These are phyloP conservation scores for Pristionchus maxplancki DNA, from an alignment of 2,888 invertebrate species.

Conservation along the genomic window DNA sequence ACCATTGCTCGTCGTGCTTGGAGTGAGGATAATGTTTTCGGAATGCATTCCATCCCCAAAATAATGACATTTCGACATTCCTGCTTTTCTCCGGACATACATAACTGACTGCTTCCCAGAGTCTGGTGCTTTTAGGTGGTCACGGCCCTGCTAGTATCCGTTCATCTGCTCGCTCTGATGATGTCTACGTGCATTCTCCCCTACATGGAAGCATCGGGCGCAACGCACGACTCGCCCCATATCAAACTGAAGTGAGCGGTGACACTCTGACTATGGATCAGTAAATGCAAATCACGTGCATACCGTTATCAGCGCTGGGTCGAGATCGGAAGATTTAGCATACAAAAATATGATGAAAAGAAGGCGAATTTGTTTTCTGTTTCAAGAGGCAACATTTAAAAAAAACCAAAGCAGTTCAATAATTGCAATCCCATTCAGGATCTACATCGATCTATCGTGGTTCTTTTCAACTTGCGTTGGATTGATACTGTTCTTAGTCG, in stretches of 20 bases:
- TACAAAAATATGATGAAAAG: too few species aligned
- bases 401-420: too few species aligned
- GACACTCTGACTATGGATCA: neutral
- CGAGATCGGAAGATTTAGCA: neutral
- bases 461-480: conserved; percentile 92
- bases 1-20: conserved; percentile 87
- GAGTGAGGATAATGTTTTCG: too few species aligned
- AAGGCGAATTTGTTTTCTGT: too few species aligned
- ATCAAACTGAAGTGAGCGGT: conserved; percentile 67
- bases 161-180: conserved; percentile 95
- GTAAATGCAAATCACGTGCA: too few species aligned
- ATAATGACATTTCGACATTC: neutral
- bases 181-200: conserved; percentile 95
- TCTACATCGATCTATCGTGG: conserved; percentile 92
- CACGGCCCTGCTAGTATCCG: conserved; percentile 93
- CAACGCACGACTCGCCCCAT: conserved; percentile 84
- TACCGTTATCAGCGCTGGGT: too few species aligned
- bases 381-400: too few species aligned
- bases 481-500: conserved; percentile 88
- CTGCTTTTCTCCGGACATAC: neutral
- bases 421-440: too few species aligned
- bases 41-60: too few species aligned
- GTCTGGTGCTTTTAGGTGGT: conserved; percentile 62
- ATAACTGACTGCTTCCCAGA: neutral
- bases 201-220: conserved; percentile 93